These are phyloP conservation scores for Grammomys dolichurus DNA, from an alignment of 2,113 vertebrate genomes.

Conservation along the genomic window DNA sequence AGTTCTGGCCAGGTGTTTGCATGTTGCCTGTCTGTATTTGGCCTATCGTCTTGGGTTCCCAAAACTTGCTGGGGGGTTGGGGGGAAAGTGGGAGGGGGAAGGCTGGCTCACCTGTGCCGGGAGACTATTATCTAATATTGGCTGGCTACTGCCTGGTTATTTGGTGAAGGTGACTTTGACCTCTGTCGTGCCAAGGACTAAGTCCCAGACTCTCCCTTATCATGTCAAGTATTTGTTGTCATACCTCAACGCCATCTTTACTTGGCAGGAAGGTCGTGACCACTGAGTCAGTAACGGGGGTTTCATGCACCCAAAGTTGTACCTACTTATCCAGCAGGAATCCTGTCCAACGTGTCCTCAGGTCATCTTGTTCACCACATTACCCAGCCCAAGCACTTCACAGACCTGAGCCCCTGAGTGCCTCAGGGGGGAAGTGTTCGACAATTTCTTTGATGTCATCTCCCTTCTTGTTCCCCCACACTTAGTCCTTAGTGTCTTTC, in stretches of 20 bases:
- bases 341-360: rapidly evolving
- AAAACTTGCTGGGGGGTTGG: not conserved
- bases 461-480: not conserved
- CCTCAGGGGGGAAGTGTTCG: not conserved
- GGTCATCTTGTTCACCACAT: not conserved
- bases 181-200: not conserved
- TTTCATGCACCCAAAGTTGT: not conserved
- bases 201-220: not conserved
- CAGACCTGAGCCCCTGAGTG: not conserved
- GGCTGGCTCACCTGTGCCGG: not conserved
- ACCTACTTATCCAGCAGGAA: not conserved
- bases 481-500: not conserved
- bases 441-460: not conserved
- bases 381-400: not conserved
- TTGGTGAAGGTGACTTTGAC: not conserved
- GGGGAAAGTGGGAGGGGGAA: not conserved
- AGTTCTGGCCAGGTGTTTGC: not conserved
- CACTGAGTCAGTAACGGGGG: not conserved
- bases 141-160: not conserved
- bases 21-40: not conserved
- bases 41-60: no score
- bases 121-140: not conserved
- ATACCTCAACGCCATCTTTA: not conserved
- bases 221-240: not conserved
- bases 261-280: not conserved